Base-by-base conservation (phyloP, 1,140 invertebrate species). In the Sitobion miscanthi region DNA sequence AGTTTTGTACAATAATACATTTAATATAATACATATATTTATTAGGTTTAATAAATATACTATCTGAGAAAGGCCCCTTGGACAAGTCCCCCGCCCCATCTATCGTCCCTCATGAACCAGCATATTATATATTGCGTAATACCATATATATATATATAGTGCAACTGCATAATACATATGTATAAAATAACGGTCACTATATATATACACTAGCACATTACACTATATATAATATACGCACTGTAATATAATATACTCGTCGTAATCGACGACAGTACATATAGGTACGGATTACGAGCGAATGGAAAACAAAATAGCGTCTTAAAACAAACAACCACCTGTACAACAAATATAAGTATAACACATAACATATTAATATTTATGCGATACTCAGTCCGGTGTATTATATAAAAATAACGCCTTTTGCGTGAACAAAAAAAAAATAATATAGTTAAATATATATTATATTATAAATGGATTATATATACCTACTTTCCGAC, bases 291-390 rank as follows among this genome's bases (percentile, higher is more conserved):
- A 38, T 83, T 83, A 83, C 62, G 62, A 77, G 14, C 30, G 62
- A 77, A n/a, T 77, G n/a, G 30, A 83, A 83, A 83, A 83, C 38
- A 83, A 83, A 82, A 83, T 20, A 20, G 6, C 2, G 77, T 38
- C 20, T 82, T 38, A 38, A 83, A 77, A 77, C 52, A 54, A 54
- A 69, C 35, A 77, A 77, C 69, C 69, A 21, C 35, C 35, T 82
- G 35, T 38, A 82, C 77, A 82, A 82, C 77, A 83, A 77, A 77
- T 82, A 38, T 83, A 83, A 38, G n/a, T 82, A 38, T 83, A 83
- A 38, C 35, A 83, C 7, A n/a, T 14, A 77, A 83, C 20, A 83
- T 38, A 42, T 42, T 42, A 83, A 83, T 83, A 38, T 83, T 21
- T 83, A 82, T 38, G 20, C n/a, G 35, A 38, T 38, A 83, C 77